phyloP scores from a whole-genome alignment of 2,797 vertebrate species.

The Nyctalus aviator region DNA sequence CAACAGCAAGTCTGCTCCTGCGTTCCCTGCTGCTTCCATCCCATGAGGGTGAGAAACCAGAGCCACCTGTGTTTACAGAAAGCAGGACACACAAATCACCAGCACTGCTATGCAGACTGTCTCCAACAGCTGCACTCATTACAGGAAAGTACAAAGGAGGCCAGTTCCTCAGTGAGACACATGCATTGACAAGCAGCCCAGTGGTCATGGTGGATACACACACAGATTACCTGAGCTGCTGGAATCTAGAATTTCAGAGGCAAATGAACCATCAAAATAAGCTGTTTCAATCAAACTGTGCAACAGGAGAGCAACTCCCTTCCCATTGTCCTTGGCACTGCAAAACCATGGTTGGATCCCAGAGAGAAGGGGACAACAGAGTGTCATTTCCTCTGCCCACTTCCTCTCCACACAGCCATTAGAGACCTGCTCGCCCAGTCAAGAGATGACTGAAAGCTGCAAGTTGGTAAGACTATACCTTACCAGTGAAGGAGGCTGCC shows the following conservation, averaged over 20 bases:
- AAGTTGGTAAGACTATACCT: neutral
- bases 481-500: neutral
- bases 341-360: neutral
- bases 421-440: neutral
- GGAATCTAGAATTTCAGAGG: neutral
- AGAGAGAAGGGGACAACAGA: neutral
- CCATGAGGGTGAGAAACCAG: neutral
- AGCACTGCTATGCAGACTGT: accelerated
- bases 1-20: neutral
- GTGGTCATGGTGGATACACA: no score
- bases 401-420: accelerated
- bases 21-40: neutral
- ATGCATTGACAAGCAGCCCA: neutral
- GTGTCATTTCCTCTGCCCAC: accelerated
- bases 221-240: neutral
- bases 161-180: accelerated
- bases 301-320: neutral
- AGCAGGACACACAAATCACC: accelerated
- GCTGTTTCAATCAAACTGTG: neutral
- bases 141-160: accelerated
- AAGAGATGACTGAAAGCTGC: no score
- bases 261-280: neutral
- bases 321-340: neutral
- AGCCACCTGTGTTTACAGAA: accelerated
- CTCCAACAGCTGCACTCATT: accelerated